Conservation (phyloP, 2,888 invertebrate species). For the Cryptus viduatorius region DNA sequence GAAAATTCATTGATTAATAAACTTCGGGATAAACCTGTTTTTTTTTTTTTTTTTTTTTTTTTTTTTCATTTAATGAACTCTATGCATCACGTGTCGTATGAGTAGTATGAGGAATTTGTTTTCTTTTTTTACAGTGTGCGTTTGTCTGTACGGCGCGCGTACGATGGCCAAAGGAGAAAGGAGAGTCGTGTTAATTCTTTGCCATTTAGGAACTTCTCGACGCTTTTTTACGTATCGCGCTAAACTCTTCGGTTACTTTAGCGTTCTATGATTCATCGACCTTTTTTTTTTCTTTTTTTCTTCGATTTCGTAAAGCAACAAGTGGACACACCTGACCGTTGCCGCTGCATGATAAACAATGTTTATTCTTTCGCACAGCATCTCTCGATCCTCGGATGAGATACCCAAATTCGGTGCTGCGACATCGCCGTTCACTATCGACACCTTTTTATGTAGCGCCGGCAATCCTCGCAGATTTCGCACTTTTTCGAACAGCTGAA, state of each 20-base stretch:
- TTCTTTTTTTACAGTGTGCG: not conserved
- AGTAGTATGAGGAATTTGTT: not conserved
- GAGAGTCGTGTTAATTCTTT: slow-evolving; percentile 39
- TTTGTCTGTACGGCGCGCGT: not conserved
- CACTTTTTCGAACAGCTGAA: slow-evolving; percentile 92
- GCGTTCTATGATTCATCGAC: not conserved
- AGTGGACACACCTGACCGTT: slow-evolving; percentile 82
- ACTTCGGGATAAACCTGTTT: not conserved
- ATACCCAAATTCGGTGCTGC: slow-evolving; percentile 89
- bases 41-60: not conserved
- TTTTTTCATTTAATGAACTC: not conserved
- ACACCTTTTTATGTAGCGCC: slow-evolving; percentile 89
- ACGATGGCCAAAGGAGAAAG: slow-evolving; percentile 42
- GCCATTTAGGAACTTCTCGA: slow-evolving; percentile 46
- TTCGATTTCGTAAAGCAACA: not conserved
- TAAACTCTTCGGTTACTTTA: slow-evolving; percentile 25
- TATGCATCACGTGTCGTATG: not conserved
- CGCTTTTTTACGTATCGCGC: slow-evolving; percentile 19
- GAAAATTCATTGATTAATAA: slow-evolving; percentile 66
- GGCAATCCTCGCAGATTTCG: slow-evolving; percentile 88
- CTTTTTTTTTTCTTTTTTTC: not conserved
- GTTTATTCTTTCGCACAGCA: slow-evolving; percentile 89
- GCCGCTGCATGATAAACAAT: slow-evolving; percentile 92
- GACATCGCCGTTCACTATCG: slow-evolving; percentile 91
- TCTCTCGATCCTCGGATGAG: slow-evolving; percentile 88